Evolutionary conservation across 2,888 invertebrate genomes (phyloP), one percentile per base, ranked within the genome.

Genomic region (Idaea biselata): DNA sequence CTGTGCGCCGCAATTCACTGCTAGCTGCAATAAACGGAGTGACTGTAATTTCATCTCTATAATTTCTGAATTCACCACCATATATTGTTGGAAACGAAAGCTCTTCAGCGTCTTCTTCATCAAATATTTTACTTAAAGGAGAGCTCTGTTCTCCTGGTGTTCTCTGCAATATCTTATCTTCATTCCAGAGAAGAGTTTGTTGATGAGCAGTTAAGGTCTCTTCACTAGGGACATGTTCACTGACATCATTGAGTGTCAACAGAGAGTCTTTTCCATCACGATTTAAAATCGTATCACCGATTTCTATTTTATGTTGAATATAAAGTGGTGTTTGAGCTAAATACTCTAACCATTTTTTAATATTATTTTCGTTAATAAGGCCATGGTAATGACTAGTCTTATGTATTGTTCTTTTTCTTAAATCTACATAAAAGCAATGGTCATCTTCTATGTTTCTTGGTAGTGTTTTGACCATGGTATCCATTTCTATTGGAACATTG

Each of bases 61-160:
- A 65, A 16, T 32, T 55, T 8, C 65, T 14, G 6, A 65, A 58
- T 53, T 60, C 62, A 11, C 62, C 62, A 18, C 55, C 16, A 31
- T 65, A 65, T 44, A 86, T 84, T 14, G 69, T 8, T 11, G 83
- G 84, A 71, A 86, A 84, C 4, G 82, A 82, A 16, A 85, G 60
- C 62, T 84, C 84, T 75, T 83, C 83, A 14, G 82, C 81, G 70
- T n/a, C n/a, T n/a, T 83, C 77, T 62, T 71, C 71, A 63, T 83
- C 83, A 63, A 77, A 82, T 65, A 83, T 63, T 59, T 80, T 68
- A 68, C 73, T 79, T 1, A 65, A 66, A 25, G 79, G 75, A 6
- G 59, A 59, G 11, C 56, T 63, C n/a, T 59, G 55, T 59, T 68
- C 63, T 16, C 72, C 73, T 53, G 71, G 71, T 58, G 69, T 72